Percentiles rank a stretch among this genome's conserved stretches.
Conservation (phyloP, 2,113 vertebrate genomes). For the Bubo bubo region DNA sequence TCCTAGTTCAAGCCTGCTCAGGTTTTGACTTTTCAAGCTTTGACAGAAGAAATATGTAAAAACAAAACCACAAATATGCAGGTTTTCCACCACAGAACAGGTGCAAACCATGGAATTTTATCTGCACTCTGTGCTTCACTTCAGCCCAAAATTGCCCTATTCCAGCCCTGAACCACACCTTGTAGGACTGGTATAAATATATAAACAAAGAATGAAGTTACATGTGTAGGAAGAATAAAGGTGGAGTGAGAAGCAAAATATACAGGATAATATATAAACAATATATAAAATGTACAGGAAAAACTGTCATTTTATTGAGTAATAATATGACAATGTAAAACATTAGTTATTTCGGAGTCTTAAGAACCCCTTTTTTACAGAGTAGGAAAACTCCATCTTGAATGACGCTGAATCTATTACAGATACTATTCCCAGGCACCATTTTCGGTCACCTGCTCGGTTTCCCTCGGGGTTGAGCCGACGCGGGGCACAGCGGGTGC, state of each 20-base stretch:
- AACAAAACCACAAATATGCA: neutral
- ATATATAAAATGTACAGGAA: neutral
- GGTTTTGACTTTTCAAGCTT: neutral
- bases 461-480: neutral
- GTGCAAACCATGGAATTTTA: neutral
- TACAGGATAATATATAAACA: neutral
- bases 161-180: neutral
- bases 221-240: neutral
- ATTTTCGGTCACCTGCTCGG: neutral
- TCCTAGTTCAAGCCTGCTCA: neutral
- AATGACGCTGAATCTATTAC: neutral
- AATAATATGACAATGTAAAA: neutral
- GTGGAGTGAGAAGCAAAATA: neutral
- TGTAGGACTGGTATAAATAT: neutral
- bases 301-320: neutral
- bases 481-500: rapidly evolving
- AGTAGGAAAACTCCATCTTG: neutral
- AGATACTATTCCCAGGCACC: neutral
- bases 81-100: neutral
- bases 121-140: neutral
- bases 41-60: neutral
- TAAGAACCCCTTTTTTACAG: neutral
- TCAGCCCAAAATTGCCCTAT: neutral
- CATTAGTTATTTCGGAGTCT: neutral
- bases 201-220: neutral